These are phyloP conservation scores for Takifugu bimaculatus DNA, from an alignment of 2,113 vertebrate species.

Conservation along the genomic window DNA sequence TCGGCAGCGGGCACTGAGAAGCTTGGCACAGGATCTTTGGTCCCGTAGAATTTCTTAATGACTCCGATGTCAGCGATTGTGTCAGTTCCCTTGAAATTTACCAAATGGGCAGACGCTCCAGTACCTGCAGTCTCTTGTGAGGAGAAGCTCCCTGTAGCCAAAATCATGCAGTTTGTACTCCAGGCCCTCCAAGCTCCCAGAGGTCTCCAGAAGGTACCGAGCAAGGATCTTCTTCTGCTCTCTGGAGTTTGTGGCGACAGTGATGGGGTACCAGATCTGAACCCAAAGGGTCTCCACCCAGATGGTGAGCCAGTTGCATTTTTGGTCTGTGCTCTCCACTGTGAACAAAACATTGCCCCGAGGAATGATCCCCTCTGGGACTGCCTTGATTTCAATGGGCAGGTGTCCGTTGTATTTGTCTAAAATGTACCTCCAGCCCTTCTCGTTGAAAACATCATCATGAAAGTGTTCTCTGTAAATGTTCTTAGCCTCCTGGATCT, in stretches of 20 bases:
- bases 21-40: conserved; percentile 94
- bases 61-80: conserved; percentile 94
- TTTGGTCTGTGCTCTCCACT: conserved; percentile 97
- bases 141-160: too few relatives aligned
- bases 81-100: conserved; percentile 99
- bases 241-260: conserved; percentile 98
- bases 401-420: conserved; percentile 97
- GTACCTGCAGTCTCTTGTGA: conserved; percentile 99
- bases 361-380: conserved; percentile 97
- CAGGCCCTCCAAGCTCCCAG: too few relatives aligned
- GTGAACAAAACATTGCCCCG: conserved; percentile 98
- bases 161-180: too few relatives aligned
- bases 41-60: conserved; percentile 97
- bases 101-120: conserved; percentile 96
- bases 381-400: conserved; percentile 97
- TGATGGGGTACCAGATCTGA: conserved; percentile 98
- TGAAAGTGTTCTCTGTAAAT: conserved; percentile 97
- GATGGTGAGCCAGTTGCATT: conserved; percentile 98
- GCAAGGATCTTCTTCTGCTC: too few relatives aligned
- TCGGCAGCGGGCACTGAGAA: conserved; percentile 96
- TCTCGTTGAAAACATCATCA: conserved; percentile 96
- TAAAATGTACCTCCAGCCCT: conserved; percentile 96
- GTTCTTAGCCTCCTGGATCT: conserved; percentile 97
- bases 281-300: conserved; percentile 99
- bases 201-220: too few relatives aligned